Base-by-base conservation (phyloP, 2,888 invertebrate genomes). In the Thyatira batis region DNA sequence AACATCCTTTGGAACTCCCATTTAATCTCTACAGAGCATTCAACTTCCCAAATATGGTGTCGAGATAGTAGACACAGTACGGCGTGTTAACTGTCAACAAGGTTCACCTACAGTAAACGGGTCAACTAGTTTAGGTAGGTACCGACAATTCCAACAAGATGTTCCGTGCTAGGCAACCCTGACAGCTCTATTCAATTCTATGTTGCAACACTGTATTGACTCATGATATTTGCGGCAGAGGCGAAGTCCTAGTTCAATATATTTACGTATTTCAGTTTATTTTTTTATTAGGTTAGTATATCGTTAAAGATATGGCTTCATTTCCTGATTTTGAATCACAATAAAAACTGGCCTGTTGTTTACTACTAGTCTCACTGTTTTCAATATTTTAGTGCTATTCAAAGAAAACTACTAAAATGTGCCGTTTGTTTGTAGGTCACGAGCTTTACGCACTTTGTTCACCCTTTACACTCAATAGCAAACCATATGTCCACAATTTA, bases 41-140 rank as follows among this genome's bases (percentile, higher is more conserved):
- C 21, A 3, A 28, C 48, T 28, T 20, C 48, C 39, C 48, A 27
- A 27, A 48, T 48, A 48, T 10, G 48, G 48, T 45, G 25, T 20
- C 28, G 27, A 20, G 49, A 25, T 55, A 54, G 57, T 57, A 58
- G 69, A 63, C 69, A 65, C 52, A 60, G 53, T 53, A 50, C 25
- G 17, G 28, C 59, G 59, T 61, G 71, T 63, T 57, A 54, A 50
- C 66, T 70, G 66, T 69, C 69, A 68, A 63, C 69, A 65, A 33
- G 52, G 66, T 63, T 69, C 66, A 69, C 71, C 69, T 63, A 53
- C 53, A 45, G 52, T 55, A 58, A 71, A 61, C 60, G 61, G 57
- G 58, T 54, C 65, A 65, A 70, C 69, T 63, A 60, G 63, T 68
- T 63, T 57, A 63, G 65, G 61, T 57, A 63, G 65, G 61, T 55